Evolutionary conservation across 2,888 invertebrate genomes (phyloP), one percentile per base, ranked within the genome.

Genomic region (Hedya salicella): DNA sequence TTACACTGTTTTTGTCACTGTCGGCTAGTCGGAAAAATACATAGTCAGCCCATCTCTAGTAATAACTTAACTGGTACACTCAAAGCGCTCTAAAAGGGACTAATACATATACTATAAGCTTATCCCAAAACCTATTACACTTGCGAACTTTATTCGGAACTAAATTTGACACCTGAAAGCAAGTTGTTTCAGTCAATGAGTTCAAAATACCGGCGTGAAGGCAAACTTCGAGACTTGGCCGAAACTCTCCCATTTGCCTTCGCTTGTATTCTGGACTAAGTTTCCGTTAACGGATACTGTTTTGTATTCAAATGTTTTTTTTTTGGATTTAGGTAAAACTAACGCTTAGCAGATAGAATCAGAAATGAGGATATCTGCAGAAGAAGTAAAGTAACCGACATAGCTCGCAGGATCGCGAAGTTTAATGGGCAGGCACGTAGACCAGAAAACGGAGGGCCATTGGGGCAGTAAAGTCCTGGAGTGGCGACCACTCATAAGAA

Each of bases 121-220:
- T n/a, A 32, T 50, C 36, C 49, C 44, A 44, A 44, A 49, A 50
- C 19, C 32, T 32, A 64, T 64, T 36, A 36, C n/a, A 59, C 8
- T 52, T 36, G 16, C 9, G 11, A 44, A 50, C 48, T 63, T 49
- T 25, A 50, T 17, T 11, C 42, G n/a, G 16, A 59, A 52, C 64
- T 46, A 64, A 52, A 57, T 64, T 59, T 57, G 50, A 64, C 64
- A 64, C 64, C 64, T 64, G 50, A 25, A 50, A 44, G 52, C 57
- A 39, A 59, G 57, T 57, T 50, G 36, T 42, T 64, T 50, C 56
- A 50, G 50, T 64, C 57, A 48, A 36, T 50, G 42, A 49, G 42
- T 46, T 59, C 50, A 36, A 57, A 64, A 64, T 50, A 64, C 56
- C 3, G 21, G 19, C 36, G 63, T 50, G 42, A 19, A 49, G 50